Evolutionary conservation across 1,140 invertebrate species (phyloP).

Genomic region (Colletes gigas): DNA sequence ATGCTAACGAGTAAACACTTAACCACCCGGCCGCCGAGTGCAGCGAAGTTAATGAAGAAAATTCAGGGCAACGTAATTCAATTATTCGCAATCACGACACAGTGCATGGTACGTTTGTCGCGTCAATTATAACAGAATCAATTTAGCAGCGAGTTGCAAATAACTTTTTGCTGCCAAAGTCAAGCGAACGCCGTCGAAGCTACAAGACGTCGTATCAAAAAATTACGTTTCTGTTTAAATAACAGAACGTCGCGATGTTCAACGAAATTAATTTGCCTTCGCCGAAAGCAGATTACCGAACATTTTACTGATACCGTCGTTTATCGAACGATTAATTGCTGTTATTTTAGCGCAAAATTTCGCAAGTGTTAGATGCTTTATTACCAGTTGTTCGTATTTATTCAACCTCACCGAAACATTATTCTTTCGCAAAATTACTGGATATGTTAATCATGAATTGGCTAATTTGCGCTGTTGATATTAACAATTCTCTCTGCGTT

Average conservation of each 20-base stretch:
- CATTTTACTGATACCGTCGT: background rate
- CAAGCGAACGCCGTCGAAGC: background rate
- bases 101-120: conserved; percentile 38
- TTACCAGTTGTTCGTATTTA: background rate
- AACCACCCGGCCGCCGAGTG: conserved; percentile 10
- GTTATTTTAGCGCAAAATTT: too few relatives aligned
- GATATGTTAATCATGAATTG: too few relatives aligned
- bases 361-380: too few relatives aligned
- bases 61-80: conserved; percentile 53
- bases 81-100: conserved; percentile 59
- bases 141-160: conserved; percentile 29
- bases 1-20: conserved; percentile 42
- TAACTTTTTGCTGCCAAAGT: conserved; percentile 10
- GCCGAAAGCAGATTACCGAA: background rate
- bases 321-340: too few relatives aligned
- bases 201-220: background rate
- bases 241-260: background rate
- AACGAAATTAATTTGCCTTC: background rate
- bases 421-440: too few relatives aligned
- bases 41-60: conserved; percentile 55
- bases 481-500: too few relatives aligned
- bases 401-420: background rate
- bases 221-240: background rate
- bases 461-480: background rate
- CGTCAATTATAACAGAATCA: conserved; percentile 54